Base-by-base conservation (phyloP, 2,797 vertebrate species). In the Heteromormyrus szaboi region DNA sequence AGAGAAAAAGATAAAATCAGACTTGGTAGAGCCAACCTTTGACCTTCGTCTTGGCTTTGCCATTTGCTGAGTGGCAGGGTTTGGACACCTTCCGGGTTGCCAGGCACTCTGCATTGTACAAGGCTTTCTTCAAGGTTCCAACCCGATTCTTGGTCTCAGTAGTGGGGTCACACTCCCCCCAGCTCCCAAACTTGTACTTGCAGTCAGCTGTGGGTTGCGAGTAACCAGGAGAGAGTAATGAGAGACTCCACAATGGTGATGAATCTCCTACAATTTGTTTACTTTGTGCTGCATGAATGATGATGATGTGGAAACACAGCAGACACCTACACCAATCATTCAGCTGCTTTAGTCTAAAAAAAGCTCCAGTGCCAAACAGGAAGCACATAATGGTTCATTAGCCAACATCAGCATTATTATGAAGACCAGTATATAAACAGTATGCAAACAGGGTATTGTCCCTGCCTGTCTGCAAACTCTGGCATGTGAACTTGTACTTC, bases 111-210 rank as follows among this genome's bases (percentile, higher is more conserved):
- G 95, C 97, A 4, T 97, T 94, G 92, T 94, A 97, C 46, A 97
- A 93, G n/a, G 96, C 96, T 93, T 96, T 98, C 94, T 97, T 96
- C 93, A 98, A 91, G 65, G 96, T 95, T 9, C 97, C 97, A 0
- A 95, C 94, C 88, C 97, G 96, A 89, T 92, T 95, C 93, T 96
- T 97, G 50, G 92, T 89, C 0, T 96, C 94, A 0, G 96, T 95
- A 92, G 92, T 92, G 22, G 93, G 65, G 1, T 97, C 97, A 54
- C 97, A 98, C 0, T 96, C 95, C 0, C 96, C 97, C 98, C 97
- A 98, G 89, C 72, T 97, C 54, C 94, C 96, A 91, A 98, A 98
- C 88, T 97, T 97, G 93, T 98, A 98, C 92, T 97, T 98, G 93
- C 98, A 98, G 94, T 98, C 97, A 0, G 96, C 98, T 98, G 93